Percentiles rank a stretch among this genome's conserved stretches.
These are phyloP conservation scores for Burhinus bistriatus DNA, from an alignment of 2,113 vertebrate genomes.

Conservation along the genomic window DNA sequence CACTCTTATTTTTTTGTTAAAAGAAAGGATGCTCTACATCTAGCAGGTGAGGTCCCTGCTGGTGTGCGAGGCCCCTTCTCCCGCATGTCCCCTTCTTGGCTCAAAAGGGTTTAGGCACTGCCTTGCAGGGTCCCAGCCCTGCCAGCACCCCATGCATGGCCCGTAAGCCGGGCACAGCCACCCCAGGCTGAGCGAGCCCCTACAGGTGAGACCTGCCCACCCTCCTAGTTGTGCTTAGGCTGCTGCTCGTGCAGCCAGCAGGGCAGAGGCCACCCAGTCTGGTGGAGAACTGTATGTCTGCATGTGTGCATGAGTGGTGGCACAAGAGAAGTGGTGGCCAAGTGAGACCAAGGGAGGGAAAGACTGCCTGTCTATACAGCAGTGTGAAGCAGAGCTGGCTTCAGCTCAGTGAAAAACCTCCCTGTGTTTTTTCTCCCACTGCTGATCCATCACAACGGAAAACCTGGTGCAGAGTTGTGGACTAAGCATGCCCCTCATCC, in stretches of 20 bases:
- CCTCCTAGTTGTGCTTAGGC: rapidly evolving
- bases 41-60: background rate
- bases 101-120: background rate
- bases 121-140: background rate
- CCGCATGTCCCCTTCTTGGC: background rate
- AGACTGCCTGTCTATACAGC: background rate
- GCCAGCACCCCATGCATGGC: background rate
- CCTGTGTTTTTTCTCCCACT: background rate
- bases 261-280: background rate
- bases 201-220: background rate
- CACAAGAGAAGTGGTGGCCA: background rate
- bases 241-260: background rate
- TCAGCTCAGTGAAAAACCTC: background rate
- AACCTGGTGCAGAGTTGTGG: background rate
- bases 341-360: background rate
- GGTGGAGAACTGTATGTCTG: background rate
- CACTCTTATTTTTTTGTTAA: background rate
- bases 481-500: background rate
- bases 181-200: background rate
- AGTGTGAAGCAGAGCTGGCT: background rate
- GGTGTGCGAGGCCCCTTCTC: background rate
- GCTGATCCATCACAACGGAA: background rate
- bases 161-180: background rate
- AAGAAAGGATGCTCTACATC: background rate
- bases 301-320: background rate